Percentiles rank a stretch among this genome's conserved stretches.
Evolutionary conservation across 2,113 vertebrate species (phyloP).

Genomic region (Nyctereutes procyonoides): DNA sequence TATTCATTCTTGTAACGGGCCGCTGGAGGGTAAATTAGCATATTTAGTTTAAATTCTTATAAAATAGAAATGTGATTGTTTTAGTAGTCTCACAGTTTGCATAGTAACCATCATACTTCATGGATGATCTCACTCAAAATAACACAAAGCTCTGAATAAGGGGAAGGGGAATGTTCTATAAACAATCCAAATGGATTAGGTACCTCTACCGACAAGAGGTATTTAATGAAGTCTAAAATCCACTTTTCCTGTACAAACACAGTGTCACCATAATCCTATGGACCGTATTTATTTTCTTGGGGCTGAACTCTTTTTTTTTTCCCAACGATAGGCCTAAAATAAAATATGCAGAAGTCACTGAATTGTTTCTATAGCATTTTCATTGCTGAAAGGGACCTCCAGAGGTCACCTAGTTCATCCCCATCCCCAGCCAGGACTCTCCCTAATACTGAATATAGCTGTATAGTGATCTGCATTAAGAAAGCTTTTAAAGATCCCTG

Average conservation of each 20-base stretch:
- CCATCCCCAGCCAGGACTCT: conserved; percentile 50
- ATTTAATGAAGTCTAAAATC: conserved; percentile 16
- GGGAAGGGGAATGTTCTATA: neutral
- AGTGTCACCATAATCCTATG: neutral
- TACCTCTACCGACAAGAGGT: neutral
- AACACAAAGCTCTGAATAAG: conserved; percentile 13
- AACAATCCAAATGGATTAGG: neutral
- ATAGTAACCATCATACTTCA: neutral
- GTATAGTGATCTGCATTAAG: conserved; percentile 77
- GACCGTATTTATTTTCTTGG: conserved; percentile 47
- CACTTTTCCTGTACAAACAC: conserved; percentile 15
- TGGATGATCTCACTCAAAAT: neutral
- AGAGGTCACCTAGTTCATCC: conserved; percentile 59
- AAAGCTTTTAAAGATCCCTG: conserved; percentile 82
- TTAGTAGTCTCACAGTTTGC: neutral
- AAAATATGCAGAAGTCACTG: conserved; percentile 51
- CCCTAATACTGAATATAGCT: conserved; percentile 74
- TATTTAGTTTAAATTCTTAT: conserved; percentile 67
- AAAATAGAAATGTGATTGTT: conserved; percentile 52
- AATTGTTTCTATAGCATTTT: conserved; percentile 64
- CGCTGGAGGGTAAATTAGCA: conserved; percentile 36
- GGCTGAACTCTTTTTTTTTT: neutral
- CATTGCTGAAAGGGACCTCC: conserved; percentile 45
- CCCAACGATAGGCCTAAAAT: conserved; percentile 7
- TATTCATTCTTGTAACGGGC: conserved; percentile 52